Base-by-base conservation (phyloP, 1,140 invertebrate species). In the Dendrolimus punctatus region DNA sequence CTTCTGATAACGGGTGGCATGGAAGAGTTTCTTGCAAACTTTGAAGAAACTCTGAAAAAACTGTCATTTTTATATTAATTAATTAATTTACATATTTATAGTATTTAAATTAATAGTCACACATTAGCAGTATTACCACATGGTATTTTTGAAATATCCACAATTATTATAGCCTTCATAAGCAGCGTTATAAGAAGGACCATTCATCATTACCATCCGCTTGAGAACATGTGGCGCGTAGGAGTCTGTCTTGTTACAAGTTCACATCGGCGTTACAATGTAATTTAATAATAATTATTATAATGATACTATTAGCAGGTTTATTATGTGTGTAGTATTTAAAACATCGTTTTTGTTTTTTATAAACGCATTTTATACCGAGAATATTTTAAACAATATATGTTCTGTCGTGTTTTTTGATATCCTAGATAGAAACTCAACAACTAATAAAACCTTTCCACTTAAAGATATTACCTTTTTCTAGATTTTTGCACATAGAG, bases 141-240 rank as follows among this genome's bases (percentile, higher is more conserved):
- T 23, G 1, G 23, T 23, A 23, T 23, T 23, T 23, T 23, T 23
- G 23, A 23, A 23, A 45, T 9, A 45, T 45, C 5, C 6, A 3
- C 23, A 45, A n/a, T 45, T 6, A 6, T 7, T n/a, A 45, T 45
- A 9, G n/a, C n/a, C 43, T n/a, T 45, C 23, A 45, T n/a, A 45
- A 1, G n/a, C 43, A 45, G 23, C 43, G n/a, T 45, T 45, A 40
- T 41, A 40, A 41, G 42, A 45, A 45, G n/a, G 42, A 39, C 40
- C 49, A 50, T 50, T 40, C n/a, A 50, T 50, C 49, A 41, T 23
- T 6, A 40, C 10, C 49, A 50, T 40, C 49, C 49, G 39, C 36
- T 50, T 39, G 40, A 50, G 49, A 42, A 40, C 49, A 50, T 50
- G 23, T 41, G 49, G 23, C 40, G 39, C 39, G 49, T 50, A 50